Conservation (phyloP, 2,797 vertebrate species). For the Danio jaintianensis region DNA sequence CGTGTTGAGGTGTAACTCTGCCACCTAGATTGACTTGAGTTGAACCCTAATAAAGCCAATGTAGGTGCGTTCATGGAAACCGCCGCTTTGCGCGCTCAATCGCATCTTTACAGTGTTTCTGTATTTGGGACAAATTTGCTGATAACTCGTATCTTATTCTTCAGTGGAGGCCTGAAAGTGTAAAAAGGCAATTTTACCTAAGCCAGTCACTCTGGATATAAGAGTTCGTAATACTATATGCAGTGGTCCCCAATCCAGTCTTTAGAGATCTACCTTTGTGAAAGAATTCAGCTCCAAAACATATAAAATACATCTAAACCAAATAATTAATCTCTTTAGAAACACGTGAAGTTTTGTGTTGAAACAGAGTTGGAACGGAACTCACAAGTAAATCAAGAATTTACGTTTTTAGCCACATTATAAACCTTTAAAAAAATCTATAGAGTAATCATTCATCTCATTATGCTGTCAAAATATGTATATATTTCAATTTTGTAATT, state of each 20-base stretch:
- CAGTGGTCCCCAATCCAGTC: not conserved
- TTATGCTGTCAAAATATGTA: too few relatives aligned
- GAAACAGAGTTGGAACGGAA: not conserved
- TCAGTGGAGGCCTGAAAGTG: conserved; percentile 68
- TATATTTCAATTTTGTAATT: too few relatives aligned
- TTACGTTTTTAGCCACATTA: too few relatives aligned
- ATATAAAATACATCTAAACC: not conserved
- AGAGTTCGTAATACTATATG: conserved; percentile 5
- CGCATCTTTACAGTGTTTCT: conserved; percentile 50
- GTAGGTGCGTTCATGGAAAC: conserved; percentile 65
- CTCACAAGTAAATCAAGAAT: not conserved
- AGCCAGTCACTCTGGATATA: conserved; percentile 9
- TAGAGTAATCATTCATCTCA: too few relatives aligned
- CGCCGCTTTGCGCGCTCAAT: conserved; percentile 58
- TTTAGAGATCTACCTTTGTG: not conserved
- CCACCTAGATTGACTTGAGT: conserved; percentile 48
- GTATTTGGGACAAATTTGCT: conserved; percentile 57
- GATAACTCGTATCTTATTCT: conserved; percentile 76
- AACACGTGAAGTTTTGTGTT: not conserved
- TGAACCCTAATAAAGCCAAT: conserved; percentile 53
- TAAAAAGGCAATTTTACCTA: conserved; percentile 5
- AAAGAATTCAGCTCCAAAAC: conserved; percentile 7
- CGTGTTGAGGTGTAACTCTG: conserved; percentile 46
- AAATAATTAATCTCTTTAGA: not conserved
- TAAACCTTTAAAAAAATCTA: too few relatives aligned